phyloP scores from a whole-genome alignment of 2,888 invertebrate genomes.

The Malacosoma neustria region DNA sequence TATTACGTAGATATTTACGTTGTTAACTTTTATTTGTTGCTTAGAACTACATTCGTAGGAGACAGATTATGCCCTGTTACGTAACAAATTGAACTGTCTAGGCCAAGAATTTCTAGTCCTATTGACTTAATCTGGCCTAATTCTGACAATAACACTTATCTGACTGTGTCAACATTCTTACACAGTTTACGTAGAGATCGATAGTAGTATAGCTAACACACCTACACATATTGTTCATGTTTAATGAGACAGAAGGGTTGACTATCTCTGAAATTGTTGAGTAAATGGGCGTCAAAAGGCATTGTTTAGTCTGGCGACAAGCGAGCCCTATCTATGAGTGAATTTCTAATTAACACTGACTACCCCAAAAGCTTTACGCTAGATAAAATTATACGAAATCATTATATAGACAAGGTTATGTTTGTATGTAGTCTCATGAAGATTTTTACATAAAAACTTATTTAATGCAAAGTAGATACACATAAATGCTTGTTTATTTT shows the following conservation, averaged over 20 bases:
- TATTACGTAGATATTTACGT: too few species aligned
- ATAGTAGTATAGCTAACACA: slow-evolving; percentile 5
- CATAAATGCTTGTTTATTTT: too few species aligned
- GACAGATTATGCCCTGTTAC: too few species aligned
- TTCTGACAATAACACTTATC: not conserved
- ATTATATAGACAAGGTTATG: too few species aligned
- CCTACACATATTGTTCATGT: slow-evolving; percentile 29
- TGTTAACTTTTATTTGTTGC: too few species aligned
- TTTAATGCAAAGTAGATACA: too few species aligned
- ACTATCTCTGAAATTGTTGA: slow-evolving; percentile 18
- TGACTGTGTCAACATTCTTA: not conserved
- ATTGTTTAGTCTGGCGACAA: not conserved
- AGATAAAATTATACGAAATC: too few species aligned
- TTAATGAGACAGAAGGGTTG: slow-evolving; percentile 35
- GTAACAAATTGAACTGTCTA: not conserved
- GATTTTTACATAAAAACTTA: too few species aligned
- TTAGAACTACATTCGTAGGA: too few species aligned
- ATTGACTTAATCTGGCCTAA: not conserved
- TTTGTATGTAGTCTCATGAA: too few species aligned
- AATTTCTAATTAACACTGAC: not conserved
- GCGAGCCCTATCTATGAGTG: not conserved
- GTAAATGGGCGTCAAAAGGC: not conserved
- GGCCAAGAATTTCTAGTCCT: not conserved
- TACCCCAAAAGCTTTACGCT: too few species aligned
- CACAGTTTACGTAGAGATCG: not conserved